Base-by-base conservation (phyloP, 2,113 vertebrate species). In the Pelodiscus sinensis region DNA sequence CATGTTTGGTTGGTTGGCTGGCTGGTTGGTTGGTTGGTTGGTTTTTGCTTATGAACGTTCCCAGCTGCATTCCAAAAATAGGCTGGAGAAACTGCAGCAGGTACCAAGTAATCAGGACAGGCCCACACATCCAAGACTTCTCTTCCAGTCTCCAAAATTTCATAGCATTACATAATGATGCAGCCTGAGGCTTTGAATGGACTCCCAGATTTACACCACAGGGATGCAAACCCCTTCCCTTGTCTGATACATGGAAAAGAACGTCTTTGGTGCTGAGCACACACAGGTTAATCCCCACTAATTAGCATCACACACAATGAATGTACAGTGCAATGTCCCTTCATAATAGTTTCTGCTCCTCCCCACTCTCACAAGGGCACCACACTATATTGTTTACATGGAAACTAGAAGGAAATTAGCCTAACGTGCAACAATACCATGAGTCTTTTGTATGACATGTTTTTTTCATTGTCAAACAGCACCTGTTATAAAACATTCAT, bases 221-320 rank as follows among this genome's bases (percentile, higher is more conserved):
- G 19, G 19, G 58, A 8, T 22, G 21, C 24, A 77, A 77, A 77
- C 7, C 8, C 38, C 71, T 21, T 71, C 8, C 81, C 1, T 16
- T 18, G 15, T 3, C 35, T 71, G 31, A 8, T 19, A 22, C 65
- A 54, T 38, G 56, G 58, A 18, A 2, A 6, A 89, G 73, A 73
- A 35, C 2, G 54, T 79, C 38, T 29, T 7, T 60, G 21, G 62
- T 88, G 31, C 31, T 9, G 68, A 71, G 55, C 8, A 52, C 5
- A 1, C 22, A 81, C 51, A 38, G 50, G 4, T 1, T 71, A 0
- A 0, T 15, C 68, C 44, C 55, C 29, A 0, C 58, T 78, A 27
- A 6, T 31, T 0, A 9, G 13, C n/a, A 81, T 81, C n/a, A 16
- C 9, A 35, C n/a, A 35, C 18, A 35, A 35, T 35, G 65, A 71